These are phyloP conservation scores for Crenichthys baileyi DNA, from an alignment of 2,797 vertebrate genomes.

Conservation along the genomic window DNA sequence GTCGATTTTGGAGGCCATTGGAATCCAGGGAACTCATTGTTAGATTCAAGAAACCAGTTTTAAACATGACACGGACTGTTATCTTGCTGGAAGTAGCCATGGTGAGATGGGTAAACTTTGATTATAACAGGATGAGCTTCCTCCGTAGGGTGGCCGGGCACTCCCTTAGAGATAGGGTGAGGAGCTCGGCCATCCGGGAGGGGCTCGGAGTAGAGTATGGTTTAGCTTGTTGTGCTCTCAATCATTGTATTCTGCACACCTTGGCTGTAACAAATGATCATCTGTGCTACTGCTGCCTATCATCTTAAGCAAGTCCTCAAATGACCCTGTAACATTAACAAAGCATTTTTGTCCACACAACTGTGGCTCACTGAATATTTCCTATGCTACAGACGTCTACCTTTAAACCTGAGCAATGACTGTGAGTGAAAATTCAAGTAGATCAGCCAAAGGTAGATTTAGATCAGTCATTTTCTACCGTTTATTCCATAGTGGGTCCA, in stretches of 20 bases:
- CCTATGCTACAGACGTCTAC: not conserved
- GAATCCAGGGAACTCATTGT: not conserved
- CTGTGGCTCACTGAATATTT: not conserved
- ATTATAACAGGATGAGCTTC: too few relatives aligned
- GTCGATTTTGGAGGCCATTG: not conserved
- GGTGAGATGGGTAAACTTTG: not conserved
- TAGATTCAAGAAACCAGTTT: not conserved
- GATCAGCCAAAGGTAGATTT: too few relatives aligned
- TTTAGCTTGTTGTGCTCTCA: not conserved
- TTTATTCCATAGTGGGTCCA: too few relatives aligned
- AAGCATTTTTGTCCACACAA: not conserved
- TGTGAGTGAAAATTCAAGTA: too few relatives aligned
- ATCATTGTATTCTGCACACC: not conserved
- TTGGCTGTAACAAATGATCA: not conserved
- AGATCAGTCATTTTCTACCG: too few relatives aligned
- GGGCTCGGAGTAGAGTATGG: too few relatives aligned
- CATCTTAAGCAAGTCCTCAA: not conserved
- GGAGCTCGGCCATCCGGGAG: too few relatives aligned
- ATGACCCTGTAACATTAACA: not conserved
- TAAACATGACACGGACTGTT: not conserved
- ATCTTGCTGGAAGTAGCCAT: not conserved
- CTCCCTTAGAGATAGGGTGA: too few relatives aligned
- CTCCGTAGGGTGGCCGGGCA: too few relatives aligned
- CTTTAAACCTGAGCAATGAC: not conserved
- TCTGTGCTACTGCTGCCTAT: not conserved